Evolutionary conservation across 2,797 vertebrate genomes (phyloP).

Genomic region (Pangasius macronema): DNA sequence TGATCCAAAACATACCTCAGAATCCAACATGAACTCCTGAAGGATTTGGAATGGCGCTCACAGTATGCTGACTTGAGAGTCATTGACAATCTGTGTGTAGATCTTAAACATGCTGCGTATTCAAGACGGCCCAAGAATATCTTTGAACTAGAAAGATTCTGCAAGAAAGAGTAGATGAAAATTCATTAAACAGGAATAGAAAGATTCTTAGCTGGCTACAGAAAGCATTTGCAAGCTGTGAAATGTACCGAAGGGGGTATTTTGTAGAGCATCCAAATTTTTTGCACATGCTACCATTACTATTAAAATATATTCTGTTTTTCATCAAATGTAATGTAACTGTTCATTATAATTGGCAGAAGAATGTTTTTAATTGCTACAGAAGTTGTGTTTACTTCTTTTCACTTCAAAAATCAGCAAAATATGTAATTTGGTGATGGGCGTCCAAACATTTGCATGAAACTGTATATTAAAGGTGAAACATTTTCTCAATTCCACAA

Average conservation of each 20-base stretch:
- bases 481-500: background rate
- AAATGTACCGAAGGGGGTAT: background rate
- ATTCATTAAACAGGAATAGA: background rate
- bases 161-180: background rate
- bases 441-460: background rate
- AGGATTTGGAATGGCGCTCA: background rate
- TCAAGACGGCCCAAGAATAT: background rate
- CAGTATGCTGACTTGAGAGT: background rate
- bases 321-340: background rate
- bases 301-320: background rate
- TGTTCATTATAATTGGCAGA: too few relatives aligned
- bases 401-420: background rate
- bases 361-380: too few relatives aligned
- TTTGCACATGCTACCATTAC: background rate
- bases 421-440: background rate
- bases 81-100: background rate
- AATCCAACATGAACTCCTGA: background rate
- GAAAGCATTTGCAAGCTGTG: background rate
- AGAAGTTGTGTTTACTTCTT: background rate
- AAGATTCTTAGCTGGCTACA: background rate
- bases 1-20: background rate
- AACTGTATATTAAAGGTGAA: background rate
- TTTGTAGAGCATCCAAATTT: background rate
- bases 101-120: background rate
- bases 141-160: background rate